A percentile compares a stretch with the other conserved stretches of the same genome.
These are phyloP conservation scores for Heptranchias perlo DNA, from an alignment of 2,113 vertebrate species.

Conservation along the genomic window DNA sequence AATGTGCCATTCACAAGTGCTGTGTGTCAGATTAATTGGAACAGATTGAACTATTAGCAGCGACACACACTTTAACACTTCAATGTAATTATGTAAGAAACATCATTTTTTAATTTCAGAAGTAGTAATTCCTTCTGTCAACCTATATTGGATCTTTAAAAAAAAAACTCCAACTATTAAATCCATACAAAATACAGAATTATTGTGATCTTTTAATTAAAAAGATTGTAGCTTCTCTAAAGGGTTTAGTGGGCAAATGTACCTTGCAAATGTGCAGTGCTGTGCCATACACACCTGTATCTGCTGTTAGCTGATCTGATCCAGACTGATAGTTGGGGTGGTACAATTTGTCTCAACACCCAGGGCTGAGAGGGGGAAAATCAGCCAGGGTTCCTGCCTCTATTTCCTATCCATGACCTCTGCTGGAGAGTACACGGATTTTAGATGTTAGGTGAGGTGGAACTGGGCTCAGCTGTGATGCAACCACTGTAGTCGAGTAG, in stretches of 20 bases:
- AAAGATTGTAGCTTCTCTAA: not conserved
- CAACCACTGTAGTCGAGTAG: not conserved
- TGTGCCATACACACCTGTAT: not conserved
- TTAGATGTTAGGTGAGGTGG: not conserved
- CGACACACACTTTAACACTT: conserved; percentile 12
- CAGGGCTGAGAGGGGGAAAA: not conserved
- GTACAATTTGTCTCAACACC: not conserved
- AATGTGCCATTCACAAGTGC: conserved; percentile 12
- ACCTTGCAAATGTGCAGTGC: not conserved
- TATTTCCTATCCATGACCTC: not conserved
- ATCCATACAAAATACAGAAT: not conserved
- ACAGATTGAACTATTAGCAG: conserved; percentile 20
- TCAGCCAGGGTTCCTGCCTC: not conserved
- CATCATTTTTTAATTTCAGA: conserved; percentile 17
- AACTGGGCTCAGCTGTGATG: not conserved
- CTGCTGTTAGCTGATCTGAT: not conserved
- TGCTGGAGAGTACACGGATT: not conserved
- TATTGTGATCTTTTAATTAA: not conserved
- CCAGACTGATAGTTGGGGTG: not conserved
- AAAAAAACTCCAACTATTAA: not conserved
- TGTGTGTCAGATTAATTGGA: conserved; percentile 1
- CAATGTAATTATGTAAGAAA: conserved; percentile 18
- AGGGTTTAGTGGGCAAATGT: not conserved
- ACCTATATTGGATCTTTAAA: not conserved
- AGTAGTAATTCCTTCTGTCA: conserved; percentile 20